phyloP scores from a whole-genome alignment of 2,888 invertebrate genomes.

The Ceriagrion tenellum region DNA sequence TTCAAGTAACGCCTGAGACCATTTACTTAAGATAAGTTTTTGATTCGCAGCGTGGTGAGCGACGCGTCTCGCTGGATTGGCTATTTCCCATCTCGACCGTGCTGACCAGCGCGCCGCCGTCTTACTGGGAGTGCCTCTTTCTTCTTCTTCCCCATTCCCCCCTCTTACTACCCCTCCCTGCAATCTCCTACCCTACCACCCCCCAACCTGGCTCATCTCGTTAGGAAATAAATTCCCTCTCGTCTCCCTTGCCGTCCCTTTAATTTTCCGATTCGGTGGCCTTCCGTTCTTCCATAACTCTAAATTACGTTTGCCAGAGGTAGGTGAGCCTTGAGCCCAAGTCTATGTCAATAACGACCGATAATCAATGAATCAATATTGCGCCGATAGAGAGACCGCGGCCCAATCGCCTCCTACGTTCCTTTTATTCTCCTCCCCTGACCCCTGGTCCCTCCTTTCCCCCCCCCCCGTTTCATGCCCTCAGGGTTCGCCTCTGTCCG shows the following conservation, averaged over 20 bases:
- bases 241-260: conserved; percentile 15
- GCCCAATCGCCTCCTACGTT: background rate
- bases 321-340: conserved; percentile 59
- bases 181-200: background rate
- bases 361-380: conserved; percentile 65
- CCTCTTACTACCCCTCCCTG: background rate
- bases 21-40: too few species aligned
- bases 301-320: conserved; percentile 60
- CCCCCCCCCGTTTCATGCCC: background rate
- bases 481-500: background rate
- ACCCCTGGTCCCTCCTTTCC: background rate
- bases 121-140: background rate
- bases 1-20: too few species aligned
- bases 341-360: conserved; percentile 54
- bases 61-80: too few species aligned
- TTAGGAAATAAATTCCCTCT: conserved; percentile 50
- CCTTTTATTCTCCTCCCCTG: background rate
- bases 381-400: conserved; percentile 51
- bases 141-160: background rate
- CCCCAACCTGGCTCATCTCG: conserved; percentile 49
- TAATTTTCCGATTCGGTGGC: conserved; percentile 57
- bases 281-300: conserved; percentile 64
- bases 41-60: too few species aligned
- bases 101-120: too few species aligned
- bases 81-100: too few species aligned